Percentiles rank a stretch among this genome's conserved stretches.
phyloP scores from a whole-genome alignment of 2,888 invertebrate genomes.

The Lasioglossum calceatum region DNA sequence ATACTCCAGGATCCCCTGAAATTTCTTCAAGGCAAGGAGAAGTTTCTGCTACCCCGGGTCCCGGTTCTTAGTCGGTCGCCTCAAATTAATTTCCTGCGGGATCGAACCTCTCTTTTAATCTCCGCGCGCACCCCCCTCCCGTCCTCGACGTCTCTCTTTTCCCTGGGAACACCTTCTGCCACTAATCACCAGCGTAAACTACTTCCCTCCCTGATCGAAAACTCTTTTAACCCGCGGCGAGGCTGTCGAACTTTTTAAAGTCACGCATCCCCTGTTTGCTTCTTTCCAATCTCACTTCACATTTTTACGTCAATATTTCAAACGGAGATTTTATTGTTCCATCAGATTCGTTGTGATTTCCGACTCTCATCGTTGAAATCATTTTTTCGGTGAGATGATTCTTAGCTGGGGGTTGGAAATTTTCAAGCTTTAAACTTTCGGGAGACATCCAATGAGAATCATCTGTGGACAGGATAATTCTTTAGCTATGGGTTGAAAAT shows the following conservation, averaged over 20 bases:
- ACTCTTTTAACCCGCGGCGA: neutral
- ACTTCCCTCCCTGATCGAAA: neutral
- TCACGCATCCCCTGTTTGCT: neutral
- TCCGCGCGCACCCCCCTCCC: neutral
- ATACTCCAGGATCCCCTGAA: conserved; percentile 18
- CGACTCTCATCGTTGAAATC: too few relatives aligned
- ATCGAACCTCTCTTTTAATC: conserved; percentile 8
- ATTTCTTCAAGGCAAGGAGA: neutral
- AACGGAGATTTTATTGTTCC: neutral
- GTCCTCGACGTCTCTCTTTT: neutral
- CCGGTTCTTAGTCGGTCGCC: neutral
- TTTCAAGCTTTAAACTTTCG: too few relatives aligned
- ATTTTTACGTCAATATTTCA: too few relatives aligned
- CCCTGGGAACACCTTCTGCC: neutral
- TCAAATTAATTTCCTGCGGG: conserved; percentile 30
- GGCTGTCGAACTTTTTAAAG: neutral
- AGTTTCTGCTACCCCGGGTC: neutral
- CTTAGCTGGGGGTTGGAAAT: too few relatives aligned
- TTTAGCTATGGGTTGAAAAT: too few relatives aligned
- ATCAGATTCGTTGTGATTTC: too few relatives aligned
- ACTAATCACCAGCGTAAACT: conserved; percentile 6
- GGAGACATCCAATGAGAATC: too few relatives aligned
- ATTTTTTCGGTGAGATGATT: too few relatives aligned
- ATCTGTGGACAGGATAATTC: too few relatives aligned
- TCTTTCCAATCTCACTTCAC: neutral